Conservation (phyloP, 2,888 invertebrate species). For the Hartigia nigra region DNA sequence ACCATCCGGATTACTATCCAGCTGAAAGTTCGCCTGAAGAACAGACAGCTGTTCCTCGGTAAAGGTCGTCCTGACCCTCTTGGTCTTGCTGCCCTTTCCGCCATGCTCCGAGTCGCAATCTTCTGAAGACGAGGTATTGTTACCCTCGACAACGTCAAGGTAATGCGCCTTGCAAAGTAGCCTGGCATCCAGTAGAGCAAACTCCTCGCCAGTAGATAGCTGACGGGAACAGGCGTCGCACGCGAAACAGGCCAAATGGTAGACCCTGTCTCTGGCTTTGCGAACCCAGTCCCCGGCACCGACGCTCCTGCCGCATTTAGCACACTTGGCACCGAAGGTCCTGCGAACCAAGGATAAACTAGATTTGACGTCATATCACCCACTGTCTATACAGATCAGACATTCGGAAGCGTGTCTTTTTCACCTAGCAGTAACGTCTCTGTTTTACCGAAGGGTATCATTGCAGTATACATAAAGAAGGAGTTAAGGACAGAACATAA, state of each 20-base stretch:
- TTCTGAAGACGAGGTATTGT: slow-evolving; percentile 87
- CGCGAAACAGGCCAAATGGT: slow-evolving; percentile 98
- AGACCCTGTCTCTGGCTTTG: slow-evolving; percentile 92
- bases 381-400: neutral
- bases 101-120: slow-evolving; percentile 88
- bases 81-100: slow-evolving; percentile 94
- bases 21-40: slow-evolving; percentile 96
- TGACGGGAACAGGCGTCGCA: slow-evolving; percentile 96
- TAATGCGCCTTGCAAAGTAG: slow-evolving; percentile 98
- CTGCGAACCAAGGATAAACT: slow-evolving; percentile 69
- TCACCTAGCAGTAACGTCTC: neutral
- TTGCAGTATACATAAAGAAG: neutral
- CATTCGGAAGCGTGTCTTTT: neutral
- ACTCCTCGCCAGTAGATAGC: slow-evolving; percentile 95
- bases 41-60: slow-evolving; percentile 98
- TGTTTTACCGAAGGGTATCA: neutral
- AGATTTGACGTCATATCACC: neutral
- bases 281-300: slow-evolving; percentile 98
- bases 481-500: neutral
- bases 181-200: slow-evolving; percentile 93
- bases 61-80: slow-evolving; percentile 97
- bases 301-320: slow-evolving; percentile 93
- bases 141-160: slow-evolving; percentile 90
- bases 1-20: slow-evolving; percentile 98
- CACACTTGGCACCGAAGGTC: slow-evolving; percentile 96